phyloP scores from a whole-genome alignment of 1,140 invertebrate genomes.

The Cydia splendana region DNA sequence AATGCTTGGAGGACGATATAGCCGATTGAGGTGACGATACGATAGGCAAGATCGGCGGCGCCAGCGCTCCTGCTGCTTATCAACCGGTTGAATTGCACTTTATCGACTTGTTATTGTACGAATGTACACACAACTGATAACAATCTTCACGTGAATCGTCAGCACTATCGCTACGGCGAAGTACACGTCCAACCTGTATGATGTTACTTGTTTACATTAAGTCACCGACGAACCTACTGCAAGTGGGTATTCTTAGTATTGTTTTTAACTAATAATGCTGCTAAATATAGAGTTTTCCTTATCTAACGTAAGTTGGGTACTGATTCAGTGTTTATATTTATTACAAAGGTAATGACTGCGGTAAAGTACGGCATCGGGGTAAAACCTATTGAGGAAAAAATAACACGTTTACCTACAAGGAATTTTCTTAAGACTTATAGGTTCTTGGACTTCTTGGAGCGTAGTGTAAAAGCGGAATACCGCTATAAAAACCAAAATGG shows the following conservation, averaged over 20 bases:
- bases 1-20: background rate
- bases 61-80: constrained; percentile 16
- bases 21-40: background rate
- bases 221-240: background rate
- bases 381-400: constrained; percentile 14
- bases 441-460: background rate
- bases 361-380: constrained; percentile 4
- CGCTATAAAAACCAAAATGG: too few relatives aligned
- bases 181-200: constrained; percentile 25
- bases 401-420: background rate
- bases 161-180: constrained; percentile 8
- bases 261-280: background rate
- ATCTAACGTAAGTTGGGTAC: background rate
- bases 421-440: background rate
- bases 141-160: constrained; percentile 28
- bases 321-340: constrained; percentile 6
- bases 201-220: constrained; percentile 19
- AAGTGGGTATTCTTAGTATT: constrained; percentile 9
- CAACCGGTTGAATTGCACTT: constrained; percentile 30
- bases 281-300: background rate
- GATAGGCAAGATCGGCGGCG: background rate
- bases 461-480: background rate
- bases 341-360: background rate
- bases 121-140: constrained; percentile 28
- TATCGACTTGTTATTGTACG: constrained; percentile 30